Base-by-base conservation (phyloP, 2,113 vertebrate species). In the Trematocara unimaculatum region DNA sequence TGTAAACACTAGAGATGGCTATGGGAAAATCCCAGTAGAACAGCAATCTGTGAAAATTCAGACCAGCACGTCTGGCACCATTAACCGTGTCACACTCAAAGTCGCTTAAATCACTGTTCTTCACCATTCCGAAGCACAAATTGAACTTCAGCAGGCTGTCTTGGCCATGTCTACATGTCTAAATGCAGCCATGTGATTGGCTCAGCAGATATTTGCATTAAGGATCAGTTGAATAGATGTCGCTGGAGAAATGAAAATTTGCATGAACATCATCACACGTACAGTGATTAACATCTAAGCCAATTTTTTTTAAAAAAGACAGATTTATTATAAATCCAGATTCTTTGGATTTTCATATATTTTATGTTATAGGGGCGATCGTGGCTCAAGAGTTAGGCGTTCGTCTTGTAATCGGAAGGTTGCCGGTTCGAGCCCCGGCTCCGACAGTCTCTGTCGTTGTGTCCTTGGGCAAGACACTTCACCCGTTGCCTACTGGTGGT, bases 301-400 rank as follows among this genome's bases (percentile, higher is more conserved):
- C 60, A 20, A 1, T 38, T n/a, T 64, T 5, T 64, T 26, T 31
- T 10, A 2, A 0, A 0, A 60, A 62, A 62, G 17, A 64, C 33
- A 20, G 35, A 67, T 67, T 40, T 67, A 40, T 67, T 20, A 67
- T 20, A 67, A 67, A 67, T 67, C 18, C 62, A 20, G 7, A 67
- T 67, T 67, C 35, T 67, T 67, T 20, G 35, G 62, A 67, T 67
- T 40, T 67, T 40, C 33, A 38, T 67, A 67, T 67, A 67, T 20
- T 20, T 67, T 67, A 38, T 67, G 62, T 67, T 38, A 67, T 26
- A 26, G 26, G 26, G 26, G 26, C 26, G 26, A 26, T 26, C 26
- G 26, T 26, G 26, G 26, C 26, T 26, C 26, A 26, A 26, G 26
- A 26, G 4, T 26, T 26, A 4, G 26, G 1, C 3, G 26, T 26